Percentiles rank a stretch among this genome's conserved stretches.
phyloP scores from a whole-genome alignment of 2,797 vertebrate species.

The Fundulus diaphanus region DNA sequence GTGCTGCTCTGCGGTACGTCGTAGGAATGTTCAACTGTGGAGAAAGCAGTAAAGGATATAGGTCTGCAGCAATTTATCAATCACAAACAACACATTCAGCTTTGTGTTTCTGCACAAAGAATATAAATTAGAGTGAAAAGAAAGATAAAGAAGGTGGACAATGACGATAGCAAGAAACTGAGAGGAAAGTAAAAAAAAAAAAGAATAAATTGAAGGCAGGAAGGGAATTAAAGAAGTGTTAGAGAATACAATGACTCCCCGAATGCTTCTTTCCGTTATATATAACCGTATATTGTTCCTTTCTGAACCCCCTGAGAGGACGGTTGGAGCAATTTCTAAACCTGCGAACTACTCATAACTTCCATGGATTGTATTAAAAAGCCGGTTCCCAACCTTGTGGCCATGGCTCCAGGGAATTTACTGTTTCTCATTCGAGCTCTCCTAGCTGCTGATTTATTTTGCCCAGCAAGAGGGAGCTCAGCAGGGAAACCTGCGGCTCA shows the following conservation, averaged over 20 bases:
- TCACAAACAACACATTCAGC: background rate
- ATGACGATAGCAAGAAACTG: background rate
- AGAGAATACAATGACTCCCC: background rate
- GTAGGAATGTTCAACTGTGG: background rate
- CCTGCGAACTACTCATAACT: slow-evolving; percentile 49
- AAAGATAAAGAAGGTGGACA: background rate
- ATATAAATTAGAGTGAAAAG: background rate
- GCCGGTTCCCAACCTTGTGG: slow-evolving; percentile 33
- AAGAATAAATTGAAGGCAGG: slow-evolving; percentile 1
- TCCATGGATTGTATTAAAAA: slow-evolving; percentile 64
- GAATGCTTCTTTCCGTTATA: slow-evolving; percentile 5
- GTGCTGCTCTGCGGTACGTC: background rate
- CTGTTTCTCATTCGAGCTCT: slow-evolving; percentile 1
- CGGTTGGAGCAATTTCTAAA: slow-evolving; percentile 31
- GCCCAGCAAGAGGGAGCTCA: slow-evolving; percentile 10
- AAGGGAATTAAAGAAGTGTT: slow-evolving; percentile 5
- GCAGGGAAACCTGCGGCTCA: slow-evolving; percentile 21
- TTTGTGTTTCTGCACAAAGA: background rate
- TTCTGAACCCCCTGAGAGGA: slow-evolving; percentile 31
- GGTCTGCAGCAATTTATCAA: background rate
- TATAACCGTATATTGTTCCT: slow-evolving; percentile 53
- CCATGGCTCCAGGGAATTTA: slow-evolving; percentile 12
- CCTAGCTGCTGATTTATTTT: background rate
- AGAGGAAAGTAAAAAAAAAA: background rate
- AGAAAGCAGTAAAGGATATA: no score